Conservation (phyloP, 2,888 invertebrate genomes). For the Dasysyrphus albostriatus region DNA sequence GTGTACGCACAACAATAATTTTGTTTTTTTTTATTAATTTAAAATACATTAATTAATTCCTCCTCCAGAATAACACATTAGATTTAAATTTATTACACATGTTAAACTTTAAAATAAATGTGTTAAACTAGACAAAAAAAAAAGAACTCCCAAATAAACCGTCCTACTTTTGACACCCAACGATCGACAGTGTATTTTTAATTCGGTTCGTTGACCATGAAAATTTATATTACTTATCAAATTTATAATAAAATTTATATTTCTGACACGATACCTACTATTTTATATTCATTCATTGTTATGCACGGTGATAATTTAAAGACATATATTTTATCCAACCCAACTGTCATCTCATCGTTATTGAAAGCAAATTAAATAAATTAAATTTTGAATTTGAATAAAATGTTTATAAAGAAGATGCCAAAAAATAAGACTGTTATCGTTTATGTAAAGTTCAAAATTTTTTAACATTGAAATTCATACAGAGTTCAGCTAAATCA, state of each 20-base stretch:
- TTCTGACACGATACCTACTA: not conserved
- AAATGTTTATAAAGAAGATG: not conserved
- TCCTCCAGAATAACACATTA: not conserved
- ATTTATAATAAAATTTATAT: not conserved
- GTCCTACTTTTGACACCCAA: slow-evolving; percentile 13
- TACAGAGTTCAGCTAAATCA: too few species aligned
- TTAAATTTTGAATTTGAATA: slow-evolving; percentile 4
- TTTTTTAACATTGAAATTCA: not conserved
- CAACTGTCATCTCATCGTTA: not conserved
- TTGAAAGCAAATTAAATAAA: slow-evolving; percentile 3
- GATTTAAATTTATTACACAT: not conserved
- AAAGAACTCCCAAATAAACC: too few species aligned
- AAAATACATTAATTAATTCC: too few species aligned
- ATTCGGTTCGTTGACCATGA: slow-evolving; percentile 25
- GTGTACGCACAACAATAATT: too few species aligned
- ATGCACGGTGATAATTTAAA: slow-evolving; percentile 3
- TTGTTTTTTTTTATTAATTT: too few species aligned
- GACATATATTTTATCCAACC: slow-evolving; percentile 2
- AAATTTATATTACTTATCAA: not conserved
- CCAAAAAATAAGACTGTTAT: not conserved
- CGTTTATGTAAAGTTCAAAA: not conserved
- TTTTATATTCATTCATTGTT: slow-evolving; percentile 10
- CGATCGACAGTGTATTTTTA: not conserved
- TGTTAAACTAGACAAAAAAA: not conserved
- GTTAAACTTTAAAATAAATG: not conserved